phyloP scores from a whole-genome alignment of 2,113 vertebrate genomes.

The Isurus oxyrinchus region DNA sequence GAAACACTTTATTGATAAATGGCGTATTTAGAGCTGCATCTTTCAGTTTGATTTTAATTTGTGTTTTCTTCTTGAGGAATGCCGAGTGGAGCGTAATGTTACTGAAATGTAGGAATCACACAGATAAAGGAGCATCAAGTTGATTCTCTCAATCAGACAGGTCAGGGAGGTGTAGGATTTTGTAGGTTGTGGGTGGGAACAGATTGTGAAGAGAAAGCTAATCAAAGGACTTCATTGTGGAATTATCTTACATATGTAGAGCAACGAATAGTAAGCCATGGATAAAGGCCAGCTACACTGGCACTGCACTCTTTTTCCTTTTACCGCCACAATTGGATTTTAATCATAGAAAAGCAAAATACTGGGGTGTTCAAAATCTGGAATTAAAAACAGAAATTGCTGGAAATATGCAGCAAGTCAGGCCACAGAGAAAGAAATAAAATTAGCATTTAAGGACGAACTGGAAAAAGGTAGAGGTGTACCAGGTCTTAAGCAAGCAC shows the following conservation, averaged over 20 bases:
- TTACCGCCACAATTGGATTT: neutral
- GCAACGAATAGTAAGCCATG: neutral
- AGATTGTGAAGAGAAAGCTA: neutral
- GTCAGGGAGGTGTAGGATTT: neutral
- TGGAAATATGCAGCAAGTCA: neutral
- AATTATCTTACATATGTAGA: neutral
- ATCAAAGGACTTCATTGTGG: neutral
- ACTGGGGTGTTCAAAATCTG: neutral
- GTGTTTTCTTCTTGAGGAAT: neutral
- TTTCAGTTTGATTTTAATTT: neutral
- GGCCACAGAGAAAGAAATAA: too few relatives aligned
- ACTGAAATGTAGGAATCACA: neutral
- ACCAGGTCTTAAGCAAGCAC: too few relatives aligned
- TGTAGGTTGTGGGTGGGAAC: neutral
- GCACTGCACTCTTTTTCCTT: neutral
- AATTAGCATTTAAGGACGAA: neutral
- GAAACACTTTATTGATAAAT: neutral
- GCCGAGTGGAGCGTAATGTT: neutral
- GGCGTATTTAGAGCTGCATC: neutral
- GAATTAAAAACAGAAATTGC: neutral
- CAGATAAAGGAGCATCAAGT: neutral
- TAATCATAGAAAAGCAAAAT: neutral
- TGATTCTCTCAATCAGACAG: neutral
- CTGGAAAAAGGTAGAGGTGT: neutral
- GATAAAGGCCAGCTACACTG: neutral